Percentiles rank a stretch among this genome's conserved stretches.
phyloP scores from a whole-genome alignment of 2,797 vertebrate genomes.

The Malacoraja senta region DNA sequence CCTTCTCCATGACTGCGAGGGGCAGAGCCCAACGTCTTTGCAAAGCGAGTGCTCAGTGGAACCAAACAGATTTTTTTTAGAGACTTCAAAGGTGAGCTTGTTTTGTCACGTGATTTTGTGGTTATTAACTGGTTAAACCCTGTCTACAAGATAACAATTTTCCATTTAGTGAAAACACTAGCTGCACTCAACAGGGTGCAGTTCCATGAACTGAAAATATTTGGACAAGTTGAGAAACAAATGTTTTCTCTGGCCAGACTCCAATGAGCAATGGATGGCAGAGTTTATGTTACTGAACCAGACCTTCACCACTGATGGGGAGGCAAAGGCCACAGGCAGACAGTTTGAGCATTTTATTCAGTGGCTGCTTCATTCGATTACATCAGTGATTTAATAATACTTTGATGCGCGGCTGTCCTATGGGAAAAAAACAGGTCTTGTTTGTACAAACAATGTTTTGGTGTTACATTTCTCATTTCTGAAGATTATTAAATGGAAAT shows the following conservation, averaged over 20 bases:
- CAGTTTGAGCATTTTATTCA: not conserved
- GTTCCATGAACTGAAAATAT: not conserved
- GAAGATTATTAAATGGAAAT: not conserved
- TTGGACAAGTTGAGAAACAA: not conserved
- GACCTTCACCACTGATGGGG: not conserved
- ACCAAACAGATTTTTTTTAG: not conserved
- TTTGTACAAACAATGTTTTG: not conserved
- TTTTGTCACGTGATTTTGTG: not conserved
- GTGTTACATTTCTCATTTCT: not conserved
- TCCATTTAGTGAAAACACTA: constrained; percentile 23
- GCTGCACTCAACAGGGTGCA: not conserved
- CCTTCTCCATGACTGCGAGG: not conserved
- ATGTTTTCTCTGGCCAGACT: not conserved
- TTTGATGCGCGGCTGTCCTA: not conserved
- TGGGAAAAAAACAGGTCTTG: not conserved
- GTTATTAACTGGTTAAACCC: constrained; percentile 10
- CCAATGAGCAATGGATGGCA: not conserved
- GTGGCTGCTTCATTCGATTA: not conserved
- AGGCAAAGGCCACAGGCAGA: not conserved
- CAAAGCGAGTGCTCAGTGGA: not conserved
- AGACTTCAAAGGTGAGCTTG: not conserved
- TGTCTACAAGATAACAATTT: not conserved
- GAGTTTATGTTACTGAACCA: not conserved
- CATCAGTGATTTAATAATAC: not conserved
- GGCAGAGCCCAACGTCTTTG: not conserved